Conservation (phyloP, 2,888 invertebrate species). For the Microchrysa polita region DNA sequence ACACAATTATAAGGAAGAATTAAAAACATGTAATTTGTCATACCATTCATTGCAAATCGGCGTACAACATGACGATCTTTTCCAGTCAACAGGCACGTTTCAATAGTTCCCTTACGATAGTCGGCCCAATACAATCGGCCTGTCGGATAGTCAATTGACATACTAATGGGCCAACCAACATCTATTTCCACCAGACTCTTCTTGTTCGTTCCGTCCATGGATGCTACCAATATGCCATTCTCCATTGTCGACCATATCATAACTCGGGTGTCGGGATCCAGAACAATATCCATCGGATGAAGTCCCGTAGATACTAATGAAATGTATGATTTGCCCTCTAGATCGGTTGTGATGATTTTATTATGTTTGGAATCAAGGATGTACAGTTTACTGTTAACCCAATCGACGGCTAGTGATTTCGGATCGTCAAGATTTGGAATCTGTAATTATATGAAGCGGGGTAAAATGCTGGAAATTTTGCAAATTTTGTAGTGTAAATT, state of each 20-base stretch:
- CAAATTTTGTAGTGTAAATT: too few relatives aligned
- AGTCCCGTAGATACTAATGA: slow-evolving; percentile 65
- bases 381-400: slow-evolving; percentile 75
- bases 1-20: too few relatives aligned
- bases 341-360: slow-evolving; percentile 62
- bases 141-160: slow-evolving; percentile 79
- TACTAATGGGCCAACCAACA: slow-evolving; percentile 77
- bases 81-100: slow-evolving; percentile 76
- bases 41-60: slow-evolving; percentile 67
- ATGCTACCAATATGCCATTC: slow-evolving; percentile 71
- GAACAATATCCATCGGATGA: slow-evolving; percentile 76
- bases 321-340: slow-evolving; percentile 61
- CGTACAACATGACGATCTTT: slow-evolving; percentile 71
- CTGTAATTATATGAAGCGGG: too few relatives aligned
- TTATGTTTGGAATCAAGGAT: slow-evolving; percentile 70
- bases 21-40: slow-evolving; percentile 42
- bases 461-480: too few relatives aligned
- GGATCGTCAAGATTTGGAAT: slow-evolving; percentile 71
- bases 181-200: slow-evolving; percentile 70
- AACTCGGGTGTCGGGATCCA: slow-evolving; percentile 70
- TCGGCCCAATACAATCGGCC: slow-evolving; percentile 86
- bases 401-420: slow-evolving; percentile 80
- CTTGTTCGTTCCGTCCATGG: slow-evolving; percentile 72
- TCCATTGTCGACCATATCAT: slow-evolving; percentile 83
- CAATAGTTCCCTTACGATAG: slow-evolving; percentile 77